Conservation (phyloP, 2,888 invertebrate genomes). For the Leistus spinibarbis region DNA sequence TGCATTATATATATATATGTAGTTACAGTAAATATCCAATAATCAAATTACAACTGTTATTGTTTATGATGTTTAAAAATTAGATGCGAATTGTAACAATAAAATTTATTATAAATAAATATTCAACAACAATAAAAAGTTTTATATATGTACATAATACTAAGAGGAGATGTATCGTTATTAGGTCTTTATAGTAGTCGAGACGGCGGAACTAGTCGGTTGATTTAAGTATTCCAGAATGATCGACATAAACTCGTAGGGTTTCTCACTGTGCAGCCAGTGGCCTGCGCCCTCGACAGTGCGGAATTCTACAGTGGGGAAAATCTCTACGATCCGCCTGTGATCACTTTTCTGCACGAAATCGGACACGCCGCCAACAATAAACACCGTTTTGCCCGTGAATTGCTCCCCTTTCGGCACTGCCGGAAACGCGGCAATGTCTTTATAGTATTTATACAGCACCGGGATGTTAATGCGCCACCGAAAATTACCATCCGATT, state of each 20-base stretch:
- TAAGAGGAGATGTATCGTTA: too few species aligned
- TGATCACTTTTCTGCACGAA: slow-evolving; percentile 74
- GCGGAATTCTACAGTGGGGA: slow-evolving; percentile 72
- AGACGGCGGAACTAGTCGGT: not conserved
- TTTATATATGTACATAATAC: too few species aligned
- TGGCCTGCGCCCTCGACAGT: slow-evolving; percentile 86
- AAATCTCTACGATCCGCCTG: slow-evolving; percentile 68
- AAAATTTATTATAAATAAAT: not conserved
- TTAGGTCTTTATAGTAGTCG: too few species aligned
- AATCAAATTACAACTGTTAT: not conserved
- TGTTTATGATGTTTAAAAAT: too few species aligned
- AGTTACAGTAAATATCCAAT: not conserved
- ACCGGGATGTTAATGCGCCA: slow-evolving; percentile 85
- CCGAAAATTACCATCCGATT: slow-evolving; percentile 58
- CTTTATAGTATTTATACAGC: slow-evolving; percentile 69
- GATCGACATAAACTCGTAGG: slow-evolving; percentile 70
- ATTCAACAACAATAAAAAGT: not conserved
- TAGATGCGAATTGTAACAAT: not conserved
- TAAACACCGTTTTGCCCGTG: slow-evolving; percentile 77
- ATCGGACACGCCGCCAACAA: slow-evolving; percentile 83
- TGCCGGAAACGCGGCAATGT: slow-evolving; percentile 71
- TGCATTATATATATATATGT: too few species aligned
- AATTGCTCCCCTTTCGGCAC: slow-evolving; percentile 59
- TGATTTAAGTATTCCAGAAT: not conserved
- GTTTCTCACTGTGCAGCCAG: slow-evolving; percentile 93